A percentile compares a stretch with the other conserved stretches of the same genome.
These are phyloP conservation scores for Eulemur albifrons DNA, from an alignment of 2,797 vertebrate species.

Conservation along the genomic window DNA sequence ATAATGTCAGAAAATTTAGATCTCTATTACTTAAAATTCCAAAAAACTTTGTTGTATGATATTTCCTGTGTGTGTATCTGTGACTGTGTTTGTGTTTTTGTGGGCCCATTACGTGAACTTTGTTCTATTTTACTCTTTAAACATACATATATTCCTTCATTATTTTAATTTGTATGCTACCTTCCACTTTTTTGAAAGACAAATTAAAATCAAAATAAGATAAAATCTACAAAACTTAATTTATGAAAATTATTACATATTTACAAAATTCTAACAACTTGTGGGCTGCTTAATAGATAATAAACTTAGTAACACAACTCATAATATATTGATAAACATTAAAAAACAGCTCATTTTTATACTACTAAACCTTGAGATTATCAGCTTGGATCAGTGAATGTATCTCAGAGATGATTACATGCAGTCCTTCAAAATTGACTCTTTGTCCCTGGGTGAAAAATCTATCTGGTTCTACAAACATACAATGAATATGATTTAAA, in stretches of 20 bases:
- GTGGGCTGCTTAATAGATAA: neutral
- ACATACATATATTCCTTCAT: neutral
- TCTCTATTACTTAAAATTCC: neutral
- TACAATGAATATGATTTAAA: neutral
- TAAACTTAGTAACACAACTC: neutral
- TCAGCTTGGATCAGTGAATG: neutral
- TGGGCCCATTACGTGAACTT: neutral
- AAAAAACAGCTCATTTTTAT: neutral
- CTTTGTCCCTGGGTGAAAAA: neutral
- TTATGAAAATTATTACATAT: neutral
- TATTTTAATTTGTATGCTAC: neutral
- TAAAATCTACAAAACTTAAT: neutral
- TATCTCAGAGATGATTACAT: neutral
- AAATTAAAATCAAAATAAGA: neutral
- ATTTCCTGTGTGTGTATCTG: neutral
- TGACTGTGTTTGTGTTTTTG: neutral
- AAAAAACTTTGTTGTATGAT: neutral
- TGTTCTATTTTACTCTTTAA: neutral
- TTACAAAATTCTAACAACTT: neutral
- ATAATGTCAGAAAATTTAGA: neutral
- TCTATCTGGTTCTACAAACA: neutral
- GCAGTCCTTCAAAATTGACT: neutral
- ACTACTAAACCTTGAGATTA: neutral
- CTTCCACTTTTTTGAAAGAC: neutral
- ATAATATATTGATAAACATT: neutral